Percentiles rank a stretch among this genome's conserved stretches.
Evolutionary conservation across 2,888 invertebrate genomes (phyloP).

Genomic region (Nemapogon koenigi): DNA sequence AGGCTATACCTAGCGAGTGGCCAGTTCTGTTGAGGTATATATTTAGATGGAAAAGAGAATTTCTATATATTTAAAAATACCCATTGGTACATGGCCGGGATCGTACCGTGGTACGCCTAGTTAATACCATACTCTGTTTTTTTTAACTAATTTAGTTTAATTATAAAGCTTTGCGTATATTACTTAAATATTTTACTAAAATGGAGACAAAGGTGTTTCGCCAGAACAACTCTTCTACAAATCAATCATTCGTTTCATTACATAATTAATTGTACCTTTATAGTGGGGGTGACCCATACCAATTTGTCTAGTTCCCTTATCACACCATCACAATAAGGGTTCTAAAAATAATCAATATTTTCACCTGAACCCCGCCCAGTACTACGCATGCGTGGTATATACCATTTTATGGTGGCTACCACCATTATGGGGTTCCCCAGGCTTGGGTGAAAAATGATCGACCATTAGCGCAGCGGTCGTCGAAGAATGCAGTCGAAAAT

Average conservation of each 20-base stretch:
- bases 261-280: slow-evolving; percentile 50
- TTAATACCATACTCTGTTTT: too few relatives aligned
- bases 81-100: too few relatives aligned
- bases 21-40: too few relatives aligned
- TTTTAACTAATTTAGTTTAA: too few relatives aligned
- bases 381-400: slow-evolving; percentile 50
- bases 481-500: slow-evolving; percentile 24
- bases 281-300: neutral
- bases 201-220: too few relatives aligned
- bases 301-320: slow-evolving; percentile 32
- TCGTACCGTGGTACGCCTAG: too few relatives aligned
- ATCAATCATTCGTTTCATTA: slow-evolving; percentile 52
- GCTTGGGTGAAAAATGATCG: slow-evolving; percentile 32
- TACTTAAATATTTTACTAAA: too few relatives aligned
- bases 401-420: slow-evolving; percentile 44
- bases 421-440: slow-evolving; percentile 29
- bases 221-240: slow-evolving; percentile 16
- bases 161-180: too few relatives aligned
- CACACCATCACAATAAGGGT: slow-evolving; percentile 49
- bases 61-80: too few relatives aligned
- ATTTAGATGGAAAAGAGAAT: too few relatives aligned
- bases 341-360: slow-evolving; percentile 49
- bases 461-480: slow-evolving; percentile 39
- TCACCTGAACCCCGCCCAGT: slow-evolving; percentile 35
- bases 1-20: too few relatives aligned